Evolutionary conservation across 2,888 invertebrate genomes (phyloP).

Genomic region (Masnerella sp.): DNA sequence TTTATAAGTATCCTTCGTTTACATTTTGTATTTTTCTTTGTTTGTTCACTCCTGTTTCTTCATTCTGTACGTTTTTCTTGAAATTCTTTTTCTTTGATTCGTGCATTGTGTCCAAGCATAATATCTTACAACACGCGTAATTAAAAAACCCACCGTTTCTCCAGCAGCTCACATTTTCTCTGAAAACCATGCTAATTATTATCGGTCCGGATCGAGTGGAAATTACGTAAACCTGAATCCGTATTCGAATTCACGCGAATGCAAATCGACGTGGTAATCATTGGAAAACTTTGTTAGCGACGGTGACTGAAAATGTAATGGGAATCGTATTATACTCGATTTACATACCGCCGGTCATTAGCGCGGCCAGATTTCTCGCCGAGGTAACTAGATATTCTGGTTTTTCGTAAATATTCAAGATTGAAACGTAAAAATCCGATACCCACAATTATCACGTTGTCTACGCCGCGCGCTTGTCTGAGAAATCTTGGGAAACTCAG

Average conservation of each 20-base stretch:
- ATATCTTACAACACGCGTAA: too few relatives aligned
- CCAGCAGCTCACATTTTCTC: neutral
- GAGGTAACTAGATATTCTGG: slow-evolving; percentile 39
- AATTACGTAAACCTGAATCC: slow-evolving; percentile 19
- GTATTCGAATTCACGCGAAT: neutral
- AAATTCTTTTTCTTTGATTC: too few relatives aligned
- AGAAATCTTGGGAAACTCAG: slow-evolving; percentile 38
- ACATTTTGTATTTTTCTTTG: too few relatives aligned
- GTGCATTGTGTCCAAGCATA: too few relatives aligned
- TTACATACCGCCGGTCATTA: slow-evolving; percentile 25
- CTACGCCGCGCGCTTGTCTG: slow-evolving; percentile 5
- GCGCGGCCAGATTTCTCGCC: slow-evolving; percentile 27
- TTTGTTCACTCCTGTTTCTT: too few relatives aligned
- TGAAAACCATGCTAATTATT: too few relatives aligned
- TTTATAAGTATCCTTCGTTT: too few relatives aligned
- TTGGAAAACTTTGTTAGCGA: slow-evolving; percentile 26
- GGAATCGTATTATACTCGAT: slow-evolving; percentile 15
- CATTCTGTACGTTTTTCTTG: too few relatives aligned
- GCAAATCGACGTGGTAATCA: slow-evolving; percentile 8
- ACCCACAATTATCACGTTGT: slow-evolving; percentile 43
- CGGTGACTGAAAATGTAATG: slow-evolving; percentile 21
- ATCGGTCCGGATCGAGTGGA: too few relatives aligned
- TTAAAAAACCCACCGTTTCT: neutral
- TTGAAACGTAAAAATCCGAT: slow-evolving; percentile 31
- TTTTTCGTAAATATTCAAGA: slow-evolving; percentile 49